phyloP scores from a whole-genome alignment of 2,113 vertebrate species.

The Mustela lutreola region DNA sequence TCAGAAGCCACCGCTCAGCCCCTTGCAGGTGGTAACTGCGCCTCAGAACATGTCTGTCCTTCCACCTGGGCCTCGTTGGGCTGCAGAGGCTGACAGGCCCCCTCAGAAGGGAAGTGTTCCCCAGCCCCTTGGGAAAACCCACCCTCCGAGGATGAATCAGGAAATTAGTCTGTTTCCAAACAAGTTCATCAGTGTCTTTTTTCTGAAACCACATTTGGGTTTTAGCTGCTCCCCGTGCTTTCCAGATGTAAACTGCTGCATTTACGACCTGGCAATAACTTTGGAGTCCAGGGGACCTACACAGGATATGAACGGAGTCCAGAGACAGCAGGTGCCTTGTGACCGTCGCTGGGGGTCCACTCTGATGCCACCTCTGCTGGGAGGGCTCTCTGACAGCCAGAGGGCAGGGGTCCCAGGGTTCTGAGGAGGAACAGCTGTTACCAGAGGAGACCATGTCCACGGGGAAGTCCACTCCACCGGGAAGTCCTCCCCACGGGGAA shows the following conservation, averaged over 20 bases:
- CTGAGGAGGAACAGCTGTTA: neutral
- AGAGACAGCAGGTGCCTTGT: fast-evolving
- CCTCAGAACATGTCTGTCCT: neutral
- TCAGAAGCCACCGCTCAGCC: neutral
- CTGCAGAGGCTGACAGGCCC: fast-evolving
- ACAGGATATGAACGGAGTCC: constrained; percentile 55
- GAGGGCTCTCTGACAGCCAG: neutral
- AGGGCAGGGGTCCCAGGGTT: neutral
- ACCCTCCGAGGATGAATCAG: neutral
- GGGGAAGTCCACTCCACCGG: fast-evolving
- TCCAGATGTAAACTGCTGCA: constrained; percentile 36
- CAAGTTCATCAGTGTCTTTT: neutral
- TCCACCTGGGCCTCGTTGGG: neutral
- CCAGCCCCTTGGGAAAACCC: neutral
- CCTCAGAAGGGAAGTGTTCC: fast-evolving
- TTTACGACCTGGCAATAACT: constrained; percentile 63
- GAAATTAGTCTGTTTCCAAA: constrained; percentile 33
- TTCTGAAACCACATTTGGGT: neutral
- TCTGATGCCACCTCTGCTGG: neutral
- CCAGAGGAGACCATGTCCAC: too few species aligned
- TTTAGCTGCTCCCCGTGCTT: constrained; percentile 15
- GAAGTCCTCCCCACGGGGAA: neutral
- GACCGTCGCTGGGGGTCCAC: neutral
- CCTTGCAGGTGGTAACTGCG: neutral
- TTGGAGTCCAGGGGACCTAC: neutral